Percentiles rank a stretch among this genome's conserved stretches.
Evolutionary conservation across 2,113 vertebrate genomes (phyloP).

Genomic region (Chelonoidis abingdonii): DNA sequence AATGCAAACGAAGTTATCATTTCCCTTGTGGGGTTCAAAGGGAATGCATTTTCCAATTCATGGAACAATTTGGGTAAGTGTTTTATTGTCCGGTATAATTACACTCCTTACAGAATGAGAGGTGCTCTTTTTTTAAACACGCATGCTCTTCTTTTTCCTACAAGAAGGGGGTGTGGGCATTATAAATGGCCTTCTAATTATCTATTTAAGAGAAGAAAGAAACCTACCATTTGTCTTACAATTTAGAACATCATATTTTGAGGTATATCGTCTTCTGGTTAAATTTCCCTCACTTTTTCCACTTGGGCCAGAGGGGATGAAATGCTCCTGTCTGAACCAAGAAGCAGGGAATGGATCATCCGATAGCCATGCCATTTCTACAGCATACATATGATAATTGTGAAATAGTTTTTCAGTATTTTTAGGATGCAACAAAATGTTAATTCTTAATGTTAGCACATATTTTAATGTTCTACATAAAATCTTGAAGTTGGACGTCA

Average conservation of each 20-base stretch:
- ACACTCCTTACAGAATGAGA: neutral
- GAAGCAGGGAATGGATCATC: neutral
- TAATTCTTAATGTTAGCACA: neutral
- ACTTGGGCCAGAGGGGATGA: neutral
- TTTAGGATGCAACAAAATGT: neutral
- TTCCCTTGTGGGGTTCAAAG: slow-evolving; percentile 89
- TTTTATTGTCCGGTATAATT: neutral
- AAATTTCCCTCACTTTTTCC: neutral
- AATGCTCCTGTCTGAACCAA: neutral
- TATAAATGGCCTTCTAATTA: neutral
- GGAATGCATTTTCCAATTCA: slow-evolving; percentile 93
- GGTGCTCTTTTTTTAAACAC: neutral
- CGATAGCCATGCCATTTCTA: neutral
- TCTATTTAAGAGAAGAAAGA: neutral
- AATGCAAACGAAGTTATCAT: slow-evolving; percentile 91
- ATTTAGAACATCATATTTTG: neutral
- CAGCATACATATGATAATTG: neutral
- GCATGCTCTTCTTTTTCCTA: neutral
- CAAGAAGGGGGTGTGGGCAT: neutral
- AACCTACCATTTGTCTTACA: neutral
- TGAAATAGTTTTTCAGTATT: neutral
- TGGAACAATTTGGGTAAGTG: slow-evolving; percentile 90
- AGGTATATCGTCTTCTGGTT: neutral
- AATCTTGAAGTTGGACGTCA: neutral
- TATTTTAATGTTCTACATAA: neutral